Evolutionary conservation across 2,113 vertebrate species (phyloP), one percentile per base, ranked within the genome.

Genomic region (Sorex araneus): DNA sequence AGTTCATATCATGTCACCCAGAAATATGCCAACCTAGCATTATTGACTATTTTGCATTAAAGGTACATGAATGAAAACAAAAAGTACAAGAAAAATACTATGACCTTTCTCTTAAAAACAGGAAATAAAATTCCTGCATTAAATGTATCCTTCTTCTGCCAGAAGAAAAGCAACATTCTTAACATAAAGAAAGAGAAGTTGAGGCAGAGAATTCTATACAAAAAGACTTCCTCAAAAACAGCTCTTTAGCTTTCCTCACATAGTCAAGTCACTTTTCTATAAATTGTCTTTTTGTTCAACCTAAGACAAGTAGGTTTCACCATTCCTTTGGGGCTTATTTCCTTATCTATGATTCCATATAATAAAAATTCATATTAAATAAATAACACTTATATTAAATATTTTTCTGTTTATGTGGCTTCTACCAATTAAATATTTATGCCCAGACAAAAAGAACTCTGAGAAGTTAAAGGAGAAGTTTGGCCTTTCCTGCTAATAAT

Each of bases 161-260:
- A 90, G 54, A 74, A 67, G 54, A 84, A 80, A 93, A 80, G 66
- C 40, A 79, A 73, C 32, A 79, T 64, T 73, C 40, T 79, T 25
- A 67, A 43, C 67, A 79, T 64, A 34, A 85, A 84, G 11, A 67
- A 66, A 3, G 28, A 54, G 57, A 79, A 43, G 64, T 43, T 66
- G 43, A 89, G 32, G 71, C 64, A 79, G 66, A 64, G 45, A 79
- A 84, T 79, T 74, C 32, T 57, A 73, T 30, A 93, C 21, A 40
- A 86, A 92, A 16, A 93, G 87, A 67, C 67, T 23, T 79, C 67
- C 43, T 85, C 54, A 85, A 83, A 60, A 93, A 30, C 74, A 93
- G 78, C 54, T 89, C 11, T 54, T 87, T 67, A 34, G 43, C 60
- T 11, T 40, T 90, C 23, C 45, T 23, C 30, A 85, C 45, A 67